Conservation (phyloP, 2,797 vertebrate genomes). For the Manis crassicaudata region DNA sequence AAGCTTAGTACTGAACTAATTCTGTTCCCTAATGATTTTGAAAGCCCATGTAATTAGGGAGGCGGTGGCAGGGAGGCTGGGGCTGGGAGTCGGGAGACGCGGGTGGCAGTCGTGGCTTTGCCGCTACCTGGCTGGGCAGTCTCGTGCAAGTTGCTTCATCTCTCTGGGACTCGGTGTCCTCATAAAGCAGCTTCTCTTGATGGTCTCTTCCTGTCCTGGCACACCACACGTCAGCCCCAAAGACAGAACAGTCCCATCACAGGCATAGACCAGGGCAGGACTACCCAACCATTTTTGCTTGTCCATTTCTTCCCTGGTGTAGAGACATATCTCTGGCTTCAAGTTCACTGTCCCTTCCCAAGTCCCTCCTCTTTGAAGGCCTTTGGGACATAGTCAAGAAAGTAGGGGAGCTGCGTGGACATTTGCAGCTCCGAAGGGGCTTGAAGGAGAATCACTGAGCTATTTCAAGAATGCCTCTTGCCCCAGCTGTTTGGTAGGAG, state of each 20-base stretch:
- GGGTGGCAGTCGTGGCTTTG: not conserved
- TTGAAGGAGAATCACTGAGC: not conserved
- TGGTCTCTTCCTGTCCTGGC: not conserved
- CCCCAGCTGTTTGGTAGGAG: not conserved
- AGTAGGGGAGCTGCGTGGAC: not conserved
- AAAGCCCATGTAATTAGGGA: slow-evolving; percentile 13
- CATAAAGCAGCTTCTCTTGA: not conserved
- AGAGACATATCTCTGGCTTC: not conserved
- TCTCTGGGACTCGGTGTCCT: not conserved
- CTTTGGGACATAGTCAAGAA: not conserved
- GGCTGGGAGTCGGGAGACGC: not conserved
- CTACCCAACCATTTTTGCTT: not conserved
- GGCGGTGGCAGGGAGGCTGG: not conserved
- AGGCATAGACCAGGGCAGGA: not conserved
- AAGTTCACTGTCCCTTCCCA: not conserved
- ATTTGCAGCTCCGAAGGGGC: not conserved
- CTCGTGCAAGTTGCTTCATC: not conserved
- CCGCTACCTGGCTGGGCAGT: not conserved
- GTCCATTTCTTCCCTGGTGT: not conserved
- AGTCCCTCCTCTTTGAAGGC: not conserved
- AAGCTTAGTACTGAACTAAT: not conserved
- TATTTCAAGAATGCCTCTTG: slow-evolving; percentile 1
- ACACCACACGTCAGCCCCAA: not conserved
- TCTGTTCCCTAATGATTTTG: slow-evolving; percentile 40
- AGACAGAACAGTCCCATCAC: not conserved